Evolutionary conservation across 2,113 vertebrate genomes (phyloP).

Genomic region (Talpa occidentalis): DNA sequence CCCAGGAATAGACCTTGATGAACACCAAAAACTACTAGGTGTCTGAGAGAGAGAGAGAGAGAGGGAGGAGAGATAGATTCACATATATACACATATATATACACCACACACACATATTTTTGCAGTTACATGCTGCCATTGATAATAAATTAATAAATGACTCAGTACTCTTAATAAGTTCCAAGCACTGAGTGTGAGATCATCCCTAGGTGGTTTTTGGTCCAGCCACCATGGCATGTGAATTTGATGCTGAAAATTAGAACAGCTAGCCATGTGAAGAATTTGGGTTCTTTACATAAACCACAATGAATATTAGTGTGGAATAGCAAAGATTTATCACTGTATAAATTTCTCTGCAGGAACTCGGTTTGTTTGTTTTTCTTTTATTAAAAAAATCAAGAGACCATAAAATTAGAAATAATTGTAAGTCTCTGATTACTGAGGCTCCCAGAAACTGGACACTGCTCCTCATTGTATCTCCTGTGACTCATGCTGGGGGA

Average conservation of each 20-base stretch:
- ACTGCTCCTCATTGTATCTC: neutral
- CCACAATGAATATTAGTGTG: neutral
- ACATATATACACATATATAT: too few relatives aligned
- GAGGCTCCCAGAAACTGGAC: neutral
- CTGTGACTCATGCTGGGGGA: neutral
- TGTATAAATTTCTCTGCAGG: neutral
- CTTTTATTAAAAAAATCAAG: slow-evolving; percentile 56
- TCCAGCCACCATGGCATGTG: neutral
- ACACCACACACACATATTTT: neutral
- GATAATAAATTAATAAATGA: neutral
- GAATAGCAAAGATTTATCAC: slow-evolving; percentile 41
- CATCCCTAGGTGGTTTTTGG: neutral
- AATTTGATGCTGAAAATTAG: slow-evolving; percentile 27
- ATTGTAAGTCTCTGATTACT: neutral
- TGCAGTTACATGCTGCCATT: neutral
- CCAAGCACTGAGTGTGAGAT: neutral
- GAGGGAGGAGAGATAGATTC: too few relatives aligned
- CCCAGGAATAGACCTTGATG: neutral
- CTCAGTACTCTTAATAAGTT: neutral
- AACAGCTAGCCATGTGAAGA: slow-evolving; percentile 4
- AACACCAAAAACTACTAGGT: neutral
- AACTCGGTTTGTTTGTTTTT: slow-evolving; percentile 49
- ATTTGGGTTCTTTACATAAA: neutral
- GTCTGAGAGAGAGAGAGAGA: too few relatives aligned
- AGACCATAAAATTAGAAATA: slow-evolving; percentile 32